Evolutionary conservation across 2,113 vertebrate genomes (phyloP).

Genomic region (Chrysemys picta): DNA sequence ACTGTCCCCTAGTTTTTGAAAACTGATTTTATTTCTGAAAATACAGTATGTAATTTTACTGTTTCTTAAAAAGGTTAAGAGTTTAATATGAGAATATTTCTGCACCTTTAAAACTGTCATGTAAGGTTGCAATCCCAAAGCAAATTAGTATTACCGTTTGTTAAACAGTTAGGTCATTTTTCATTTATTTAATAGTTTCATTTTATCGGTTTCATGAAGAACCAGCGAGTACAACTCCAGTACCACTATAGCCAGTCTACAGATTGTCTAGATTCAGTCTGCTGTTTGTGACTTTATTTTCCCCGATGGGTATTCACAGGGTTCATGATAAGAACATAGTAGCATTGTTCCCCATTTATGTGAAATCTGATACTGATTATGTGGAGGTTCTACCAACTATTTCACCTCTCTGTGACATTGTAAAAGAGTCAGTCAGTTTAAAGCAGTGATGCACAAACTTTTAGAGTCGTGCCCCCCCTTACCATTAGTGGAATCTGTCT

Average conservation of each 20-base stretch:
- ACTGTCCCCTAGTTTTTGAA: background rate
- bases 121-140: slow-evolving; percentile 1
- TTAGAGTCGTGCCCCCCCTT: background rate
- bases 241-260: background rate
- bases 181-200: background rate
- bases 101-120: background rate
- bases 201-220: background rate
- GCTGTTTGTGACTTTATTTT: background rate
- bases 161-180: background rate
- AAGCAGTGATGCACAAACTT: background rate
- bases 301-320: background rate
- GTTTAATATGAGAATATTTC: background rate
- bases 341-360: background rate
- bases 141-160: background rate
- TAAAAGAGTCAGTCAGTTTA: background rate
- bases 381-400: background rate
- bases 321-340: background rate
- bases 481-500: background rate
- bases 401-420: background rate
- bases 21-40: background rate
- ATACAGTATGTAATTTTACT: background rate
- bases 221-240: background rate
- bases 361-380: background rate
- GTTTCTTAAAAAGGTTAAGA: background rate
- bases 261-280: background rate